A percentile compares a stretch with the other conserved stretches of the same genome.
Evolutionary conservation across 2,797 vertebrate species (phyloP).

Genomic region (Smutsia temminckii): DNA sequence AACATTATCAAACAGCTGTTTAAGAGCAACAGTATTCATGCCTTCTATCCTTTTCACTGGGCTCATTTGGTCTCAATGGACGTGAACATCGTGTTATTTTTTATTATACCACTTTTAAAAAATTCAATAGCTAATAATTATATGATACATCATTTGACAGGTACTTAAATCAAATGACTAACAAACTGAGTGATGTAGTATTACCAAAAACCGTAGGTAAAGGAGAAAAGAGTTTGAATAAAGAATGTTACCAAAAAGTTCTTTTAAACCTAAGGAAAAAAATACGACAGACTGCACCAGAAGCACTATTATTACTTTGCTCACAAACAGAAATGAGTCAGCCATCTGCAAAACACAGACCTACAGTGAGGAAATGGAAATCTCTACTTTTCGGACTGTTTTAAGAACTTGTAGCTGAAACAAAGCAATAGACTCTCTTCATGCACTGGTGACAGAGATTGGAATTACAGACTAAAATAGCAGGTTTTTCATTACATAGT

Average conservation of each 20-base stretch:
- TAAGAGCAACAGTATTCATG: not conserved
- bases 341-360: not conserved
- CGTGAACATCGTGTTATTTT: not conserved
- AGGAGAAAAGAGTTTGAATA: not conserved
- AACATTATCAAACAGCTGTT: not conserved
- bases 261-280: not conserved
- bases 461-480: not conserved
- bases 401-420: slow-evolving; percentile 17
- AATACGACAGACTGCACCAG: not conserved
- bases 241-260: not conserved
- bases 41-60: not conserved
- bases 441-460: not conserved
- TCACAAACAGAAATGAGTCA: not conserved
- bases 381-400: not conserved
- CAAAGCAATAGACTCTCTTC: not conserved
- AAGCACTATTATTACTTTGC: not conserved
- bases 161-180: not conserved
- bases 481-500: not conserved
- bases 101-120: not conserved
- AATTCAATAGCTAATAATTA: not conserved
- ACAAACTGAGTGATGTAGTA: not conserved
- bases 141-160: not conserved
- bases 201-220: not conserved
- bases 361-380: not conserved
- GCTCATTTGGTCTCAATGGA: not conserved